Evolutionary conservation across 2,797 vertebrate species (phyloP), one percentile per base, ranked within the genome.

Genomic region (Holocentrus rufus): DNA sequence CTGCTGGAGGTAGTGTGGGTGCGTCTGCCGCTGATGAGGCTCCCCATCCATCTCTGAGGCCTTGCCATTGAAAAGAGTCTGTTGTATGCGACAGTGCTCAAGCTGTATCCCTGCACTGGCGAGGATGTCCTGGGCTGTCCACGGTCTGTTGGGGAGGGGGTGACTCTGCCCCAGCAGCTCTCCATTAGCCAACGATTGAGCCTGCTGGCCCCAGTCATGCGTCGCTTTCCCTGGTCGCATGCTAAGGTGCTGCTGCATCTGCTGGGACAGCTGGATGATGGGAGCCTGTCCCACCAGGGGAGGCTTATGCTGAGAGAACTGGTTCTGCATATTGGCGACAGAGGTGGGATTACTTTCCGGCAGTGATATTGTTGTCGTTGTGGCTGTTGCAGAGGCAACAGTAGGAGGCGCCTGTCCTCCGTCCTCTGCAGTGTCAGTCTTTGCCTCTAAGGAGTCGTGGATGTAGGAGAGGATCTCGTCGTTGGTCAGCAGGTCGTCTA

Each of bases 391-490:
- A 4, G 66, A 66, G 60, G 72, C 25, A 1, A 59, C 53, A 15
- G 70, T 39, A 0, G 75, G 55, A 77, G 72, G 66, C 57, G 56
- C 63, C 74, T 72, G 77, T 79, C 69, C 76, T 22, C 54, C 66
- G 0, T 61, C 74, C 15, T 65, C 79, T 0, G 74, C 13, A 1
- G 76, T 73, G 0, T 92, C 82, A 0, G 46, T 71, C 71, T 85
- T 90, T 20, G 81, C 91, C 66, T 92, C 89, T 2, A 92, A 81
- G 0, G 84, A 91, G 62, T 92, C 65, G 0, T 95, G 94, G 52
- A 93, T 84, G 0, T 90, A 93, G 1, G 94, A 94, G 4, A 94
- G 90, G 69, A 95, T 92, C 73, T 96, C 88, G 0, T 87, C 85
- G 18, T 93, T 94, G 9, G 91, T 83, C 20, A 95, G 79, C 59